Conservation (phyloP, 2,113 vertebrate species). For the Nothocercus julius region DNA sequence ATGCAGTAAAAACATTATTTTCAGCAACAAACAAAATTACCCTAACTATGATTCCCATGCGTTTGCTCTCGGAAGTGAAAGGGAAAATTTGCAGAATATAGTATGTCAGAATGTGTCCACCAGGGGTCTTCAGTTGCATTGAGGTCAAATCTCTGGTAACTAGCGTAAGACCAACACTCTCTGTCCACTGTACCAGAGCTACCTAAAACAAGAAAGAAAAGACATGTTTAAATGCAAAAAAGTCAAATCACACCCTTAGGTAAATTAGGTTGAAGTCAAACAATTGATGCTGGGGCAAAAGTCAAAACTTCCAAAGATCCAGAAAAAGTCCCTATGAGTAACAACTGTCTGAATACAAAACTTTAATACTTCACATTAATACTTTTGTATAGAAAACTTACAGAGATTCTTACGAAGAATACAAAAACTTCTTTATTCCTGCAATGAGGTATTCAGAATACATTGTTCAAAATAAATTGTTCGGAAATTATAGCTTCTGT, state of each 20-base stretch:
- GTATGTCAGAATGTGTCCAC: constrained; percentile 92
- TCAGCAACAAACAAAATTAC: constrained; percentile 32
- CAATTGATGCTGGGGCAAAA: background rate
- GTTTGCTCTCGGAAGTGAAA: constrained; percentile 94
- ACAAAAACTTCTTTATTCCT: background rate
- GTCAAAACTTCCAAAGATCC: background rate
- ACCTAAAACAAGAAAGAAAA: constrained; percentile 76
- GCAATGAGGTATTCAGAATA: background rate
- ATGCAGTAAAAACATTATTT: background rate
- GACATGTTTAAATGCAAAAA: background rate
- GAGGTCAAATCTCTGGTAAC: constrained; percentile 93
- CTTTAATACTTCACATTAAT: background rate
- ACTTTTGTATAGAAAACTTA: background rate
- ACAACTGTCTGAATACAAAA: background rate
- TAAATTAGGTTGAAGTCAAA: constrained; percentile 15
- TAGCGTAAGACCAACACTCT: constrained; percentile 94
- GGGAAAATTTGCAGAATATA: constrained; percentile 88
- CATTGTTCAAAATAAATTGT: background rate
- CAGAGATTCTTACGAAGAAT: background rate
- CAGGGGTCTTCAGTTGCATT: constrained; percentile 92
- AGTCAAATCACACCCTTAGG: background rate
- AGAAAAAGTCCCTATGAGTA: background rate
- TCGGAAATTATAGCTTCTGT: background rate
- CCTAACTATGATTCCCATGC: constrained; percentile 95
- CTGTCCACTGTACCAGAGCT: constrained; percentile 93